These are phyloP conservation scores for Hemibagrus guttatus DNA, from an alignment of 2,797 vertebrate genomes.

Conservation along the genomic window DNA sequence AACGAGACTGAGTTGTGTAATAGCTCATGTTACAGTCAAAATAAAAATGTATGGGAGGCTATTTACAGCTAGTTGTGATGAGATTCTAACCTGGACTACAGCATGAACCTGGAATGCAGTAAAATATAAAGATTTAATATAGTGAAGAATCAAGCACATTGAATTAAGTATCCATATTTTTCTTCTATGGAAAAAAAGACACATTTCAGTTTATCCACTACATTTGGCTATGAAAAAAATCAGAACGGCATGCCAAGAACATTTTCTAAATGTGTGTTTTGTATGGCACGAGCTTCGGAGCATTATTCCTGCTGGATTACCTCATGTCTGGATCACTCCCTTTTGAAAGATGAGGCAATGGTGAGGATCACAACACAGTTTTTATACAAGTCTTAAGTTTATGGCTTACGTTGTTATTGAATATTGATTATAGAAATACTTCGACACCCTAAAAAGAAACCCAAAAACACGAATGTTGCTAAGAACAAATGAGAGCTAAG, in stretches of 20 bases:
- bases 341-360: slow-evolving; percentile 47
- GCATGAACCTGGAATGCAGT: slow-evolving; percentile 4
- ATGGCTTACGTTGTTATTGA: slow-evolving; percentile 18
- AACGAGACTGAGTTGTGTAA: slow-evolving; percentile 37
- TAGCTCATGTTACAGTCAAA: slow-evolving; percentile 44
- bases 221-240: slow-evolving; percentile 25
- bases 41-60: slow-evolving; percentile 32
- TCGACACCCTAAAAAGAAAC: background rate
- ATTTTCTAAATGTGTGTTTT: slow-evolving; percentile 44
- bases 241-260: slow-evolving; percentile 31
- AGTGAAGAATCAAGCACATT: background rate
- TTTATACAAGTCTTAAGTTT: slow-evolving; percentile 35
- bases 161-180: background rate
- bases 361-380: slow-evolving; percentile 39
- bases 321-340: slow-evolving; percentile 56
- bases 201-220: slow-evolving; percentile 22
- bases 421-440: slow-evolving; percentile 16
- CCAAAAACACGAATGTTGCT: background rate
- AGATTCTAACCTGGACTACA: slow-evolving; percentile 1
- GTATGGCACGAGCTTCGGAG: slow-evolving; percentile 41
- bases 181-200: slow-evolving; percentile 16
- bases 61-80: slow-evolving; percentile 30
- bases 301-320: slow-evolving; percentile 52
- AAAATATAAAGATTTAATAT: background rate
- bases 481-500: background rate